These are phyloP conservation scores for Cottoperca gobio DNA, from an alignment of 2,797 vertebrate species.

Conservation along the genomic window DNA sequence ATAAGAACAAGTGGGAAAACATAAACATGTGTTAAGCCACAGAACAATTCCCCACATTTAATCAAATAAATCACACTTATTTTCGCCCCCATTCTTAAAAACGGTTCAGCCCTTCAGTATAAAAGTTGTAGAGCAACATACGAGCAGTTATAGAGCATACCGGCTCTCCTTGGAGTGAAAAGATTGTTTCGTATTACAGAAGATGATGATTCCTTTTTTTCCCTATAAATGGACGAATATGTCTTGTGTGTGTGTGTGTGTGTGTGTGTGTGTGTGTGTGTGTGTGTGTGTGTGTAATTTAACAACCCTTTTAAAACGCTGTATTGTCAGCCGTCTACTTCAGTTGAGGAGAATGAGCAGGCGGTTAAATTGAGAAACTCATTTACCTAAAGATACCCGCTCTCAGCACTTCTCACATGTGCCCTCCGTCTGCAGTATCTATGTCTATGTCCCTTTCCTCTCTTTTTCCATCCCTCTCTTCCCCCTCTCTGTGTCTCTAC, in stretches of 20 bases:
- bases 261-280: constrained; percentile 6
- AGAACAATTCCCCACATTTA: not conserved
- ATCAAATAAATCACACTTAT: not conserved
- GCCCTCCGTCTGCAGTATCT: constrained; percentile 47
- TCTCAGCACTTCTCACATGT: constrained; percentile 43
- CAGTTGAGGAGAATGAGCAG: constrained; percentile 39
- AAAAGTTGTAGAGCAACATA: not conserved
- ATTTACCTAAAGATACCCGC: constrained; percentile 60
- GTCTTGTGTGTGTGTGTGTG: not conserved
- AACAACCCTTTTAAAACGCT: constrained; percentile 64
- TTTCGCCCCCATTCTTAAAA: not conserved
- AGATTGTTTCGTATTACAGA: not conserved
- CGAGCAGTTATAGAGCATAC: not conserved
- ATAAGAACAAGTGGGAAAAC: not conserved
- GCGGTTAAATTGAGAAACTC: constrained; percentile 52
- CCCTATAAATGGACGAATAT: not conserved
- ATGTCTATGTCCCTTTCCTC: constrained; percentile 33
- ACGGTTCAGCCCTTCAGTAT: not conserved
- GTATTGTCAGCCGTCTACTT: constrained; percentile 53
- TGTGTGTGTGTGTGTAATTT: constrained; percentile 38
- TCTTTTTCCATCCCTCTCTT: constrained; percentile 26
- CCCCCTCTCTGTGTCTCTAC: constrained; percentile 59
- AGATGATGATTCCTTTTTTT: not conserved
- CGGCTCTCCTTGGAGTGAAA: constrained; percentile 3
- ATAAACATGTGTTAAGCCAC: not conserved